A percentile compares a stretch with the other conserved stretches of the same genome.
Evolutionary conservation across 1,140 invertebrate genomes (phyloP).

Genomic region (Campoletis sonorensis): DNA sequence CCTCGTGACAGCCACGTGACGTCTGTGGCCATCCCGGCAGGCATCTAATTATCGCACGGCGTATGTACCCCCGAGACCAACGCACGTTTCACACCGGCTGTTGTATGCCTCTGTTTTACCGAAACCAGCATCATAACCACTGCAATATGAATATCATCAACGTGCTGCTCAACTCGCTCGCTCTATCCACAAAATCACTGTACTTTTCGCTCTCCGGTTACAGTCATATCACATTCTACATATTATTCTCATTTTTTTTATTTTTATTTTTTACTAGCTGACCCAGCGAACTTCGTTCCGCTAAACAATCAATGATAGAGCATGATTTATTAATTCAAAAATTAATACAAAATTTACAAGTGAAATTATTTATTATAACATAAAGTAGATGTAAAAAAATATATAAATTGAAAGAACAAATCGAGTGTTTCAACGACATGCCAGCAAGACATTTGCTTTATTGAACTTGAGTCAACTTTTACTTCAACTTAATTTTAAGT

Average conservation of each 20-base stretch:
- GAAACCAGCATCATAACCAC: slow-evolving; percentile 10
- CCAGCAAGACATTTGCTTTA: no score
- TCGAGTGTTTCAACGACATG: no score
- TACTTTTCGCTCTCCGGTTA: not conserved
- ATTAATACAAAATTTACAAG: no score
- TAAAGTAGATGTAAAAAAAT: no score
- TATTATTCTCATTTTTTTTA: not conserved
- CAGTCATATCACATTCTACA: not conserved
- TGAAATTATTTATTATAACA: no score
- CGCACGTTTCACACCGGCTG: slow-evolving; percentile 57
- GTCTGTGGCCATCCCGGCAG: slow-evolving; percentile 69
- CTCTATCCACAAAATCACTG: not conserved
- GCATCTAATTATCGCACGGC: slow-evolving; percentile 73
- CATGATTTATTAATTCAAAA: no score
- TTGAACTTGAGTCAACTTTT: no score
- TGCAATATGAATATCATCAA: slow-evolving; percentile 11
- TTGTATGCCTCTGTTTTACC: slow-evolving; percentile 50
- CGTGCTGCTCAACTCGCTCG: not conserved
- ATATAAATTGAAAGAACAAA: no score
- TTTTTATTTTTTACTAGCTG: no score
- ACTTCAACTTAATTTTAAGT: no score
- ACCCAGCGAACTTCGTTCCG: no score
- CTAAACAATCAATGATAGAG: no score
- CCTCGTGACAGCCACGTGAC: slow-evolving; percentile 73
- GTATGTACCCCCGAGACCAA: slow-evolving; percentile 51